phyloP scores from a whole-genome alignment of 2,888 invertebrate species.

The Leptinotarsa juncta region DNA sequence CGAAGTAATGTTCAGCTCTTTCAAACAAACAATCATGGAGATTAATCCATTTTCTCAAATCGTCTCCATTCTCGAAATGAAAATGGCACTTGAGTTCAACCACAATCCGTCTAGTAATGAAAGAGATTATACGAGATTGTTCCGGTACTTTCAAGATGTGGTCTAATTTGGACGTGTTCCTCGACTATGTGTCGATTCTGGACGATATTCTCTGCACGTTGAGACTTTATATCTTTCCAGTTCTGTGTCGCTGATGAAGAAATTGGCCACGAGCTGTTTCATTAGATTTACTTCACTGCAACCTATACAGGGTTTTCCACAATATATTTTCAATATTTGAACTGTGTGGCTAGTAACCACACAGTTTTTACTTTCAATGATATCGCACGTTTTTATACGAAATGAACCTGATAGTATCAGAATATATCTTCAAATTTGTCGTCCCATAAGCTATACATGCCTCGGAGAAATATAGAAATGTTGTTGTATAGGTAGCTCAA shows the following conservation, averaged over 20 bases:
- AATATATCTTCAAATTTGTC: too few species aligned
- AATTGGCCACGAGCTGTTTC: neutral
- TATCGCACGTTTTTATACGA: too few species aligned
- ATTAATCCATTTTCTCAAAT: constrained; percentile 28
- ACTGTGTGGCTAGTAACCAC: too few species aligned
- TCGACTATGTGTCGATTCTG: constrained; percentile 29
- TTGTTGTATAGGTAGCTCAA: too few species aligned
- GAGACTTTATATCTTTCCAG: constrained; percentile 25
- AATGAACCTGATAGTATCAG: too few species aligned
- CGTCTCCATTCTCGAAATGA: constrained; percentile 20
- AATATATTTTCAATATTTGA: too few species aligned
- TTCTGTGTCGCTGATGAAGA: constrained; percentile 15
- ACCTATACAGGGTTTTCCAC: too few species aligned
- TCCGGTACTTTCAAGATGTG: constrained; percentile 20
- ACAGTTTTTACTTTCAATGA: too few species aligned
- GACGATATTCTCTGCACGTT: constrained; percentile 37
- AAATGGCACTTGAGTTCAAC: constrained; percentile 25
- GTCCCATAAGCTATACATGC: too few species aligned
- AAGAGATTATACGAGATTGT: constrained; percentile 39
- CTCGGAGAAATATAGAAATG: too few species aligned
- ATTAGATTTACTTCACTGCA: neutral
- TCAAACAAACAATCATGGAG: neutral
- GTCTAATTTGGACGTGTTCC: constrained; percentile 30
- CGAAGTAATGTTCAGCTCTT: too few species aligned
- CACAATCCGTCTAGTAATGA: constrained; percentile 30